Percentiles rank a stretch among this genome's conserved stretches.
Evolutionary conservation across 1,140 invertebrate species (phyloP).

Genomic region (Hydropsyche tenuis): DNA sequence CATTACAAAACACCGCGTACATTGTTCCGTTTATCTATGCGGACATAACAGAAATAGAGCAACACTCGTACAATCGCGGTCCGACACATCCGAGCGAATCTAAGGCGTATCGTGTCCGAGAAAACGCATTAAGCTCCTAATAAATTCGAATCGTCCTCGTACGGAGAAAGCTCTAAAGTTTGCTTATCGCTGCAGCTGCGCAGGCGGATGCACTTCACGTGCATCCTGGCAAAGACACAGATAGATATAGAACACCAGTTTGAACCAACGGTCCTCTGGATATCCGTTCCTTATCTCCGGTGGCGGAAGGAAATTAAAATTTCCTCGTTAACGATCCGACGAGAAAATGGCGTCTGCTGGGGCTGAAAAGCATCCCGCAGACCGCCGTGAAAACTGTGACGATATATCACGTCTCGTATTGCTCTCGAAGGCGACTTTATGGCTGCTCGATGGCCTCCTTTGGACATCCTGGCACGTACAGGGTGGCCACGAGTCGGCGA

Average conservation of each 20-base stretch:
- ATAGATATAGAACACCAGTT: too few relatives aligned
- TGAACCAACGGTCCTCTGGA: too few relatives aligned
- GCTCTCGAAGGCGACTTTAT: slow-evolving; percentile 45
- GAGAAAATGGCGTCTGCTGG: background rate
- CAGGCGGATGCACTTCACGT: slow-evolving; percentile 25
- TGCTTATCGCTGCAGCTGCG: slow-evolving; percentile 35
- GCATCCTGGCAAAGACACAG: slow-evolving; percentile 12
- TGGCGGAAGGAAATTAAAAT: slow-evolving; percentile 19
- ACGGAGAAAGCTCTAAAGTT: slow-evolving; percentile 37
- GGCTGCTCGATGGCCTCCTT: slow-evolving; percentile 34
- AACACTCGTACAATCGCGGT: background rate
- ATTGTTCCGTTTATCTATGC: background rate
- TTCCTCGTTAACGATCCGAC: background rate
- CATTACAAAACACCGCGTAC: too few relatives aligned
- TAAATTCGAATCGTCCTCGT: slow-evolving; percentile 36
- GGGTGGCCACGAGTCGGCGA: background rate
- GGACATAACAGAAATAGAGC: background rate
- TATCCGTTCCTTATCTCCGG: background rate
- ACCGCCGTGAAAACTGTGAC: slow-evolving; percentile 2
- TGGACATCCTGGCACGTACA: slow-evolving; percentile 7
- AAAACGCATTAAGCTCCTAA: slow-evolving; percentile 32
- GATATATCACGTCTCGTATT: slow-evolving; percentile 48
- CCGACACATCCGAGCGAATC: background rate
- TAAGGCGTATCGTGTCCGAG: slow-evolving; percentile 17
- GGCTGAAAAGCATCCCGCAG: background rate